A percentile compares a stretch with the other conserved stretches of the same genome.
phyloP scores from a whole-genome alignment of 2,888 invertebrate species.

The Hypolimnas misippus region DNA sequence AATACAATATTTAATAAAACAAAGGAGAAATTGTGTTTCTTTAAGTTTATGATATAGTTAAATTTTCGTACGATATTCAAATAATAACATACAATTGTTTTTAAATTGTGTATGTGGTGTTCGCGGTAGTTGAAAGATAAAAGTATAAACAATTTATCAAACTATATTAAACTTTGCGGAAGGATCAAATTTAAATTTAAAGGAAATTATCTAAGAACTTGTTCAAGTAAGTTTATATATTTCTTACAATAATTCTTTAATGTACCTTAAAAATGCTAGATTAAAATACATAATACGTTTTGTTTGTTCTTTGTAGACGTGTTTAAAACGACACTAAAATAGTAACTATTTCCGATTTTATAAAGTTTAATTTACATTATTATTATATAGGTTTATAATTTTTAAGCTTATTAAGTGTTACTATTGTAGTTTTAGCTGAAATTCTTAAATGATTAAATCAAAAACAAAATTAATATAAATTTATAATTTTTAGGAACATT shows the following conservation, averaged over 20 bases:
- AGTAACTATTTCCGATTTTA: background rate
- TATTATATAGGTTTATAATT: too few species aligned
- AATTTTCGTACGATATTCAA: too few species aligned
- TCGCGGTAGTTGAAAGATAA: too few species aligned
- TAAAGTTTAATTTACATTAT: background rate
- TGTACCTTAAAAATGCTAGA: background rate
- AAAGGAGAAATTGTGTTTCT: too few species aligned
- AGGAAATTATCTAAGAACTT: background rate
- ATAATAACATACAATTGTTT: too few species aligned
- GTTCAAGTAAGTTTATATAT: background rate
- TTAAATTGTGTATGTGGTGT: too few species aligned
- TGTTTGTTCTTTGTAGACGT: background rate
- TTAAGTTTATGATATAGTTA: too few species aligned
- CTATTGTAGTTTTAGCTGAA: too few species aligned
- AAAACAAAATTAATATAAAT: too few species aligned
- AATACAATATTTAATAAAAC: background rate
- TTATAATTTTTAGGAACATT: too few species aligned
- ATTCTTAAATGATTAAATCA: too few species aligned
- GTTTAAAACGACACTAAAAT: background rate
- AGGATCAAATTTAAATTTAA: slow-evolving; percentile 1
- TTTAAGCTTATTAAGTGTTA: too few species aligned
- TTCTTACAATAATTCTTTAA: background rate
- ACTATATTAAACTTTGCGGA: background rate
- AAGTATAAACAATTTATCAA: slow-evolving; percentile 1
- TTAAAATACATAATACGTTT: background rate